Percentiles rank a stretch among this genome's conserved stretches.
These are phyloP conservation scores for Xanthorhoe spadicearia DNA, from an alignment of 2,888 invertebrate species.

Conservation along the genomic window DNA sequence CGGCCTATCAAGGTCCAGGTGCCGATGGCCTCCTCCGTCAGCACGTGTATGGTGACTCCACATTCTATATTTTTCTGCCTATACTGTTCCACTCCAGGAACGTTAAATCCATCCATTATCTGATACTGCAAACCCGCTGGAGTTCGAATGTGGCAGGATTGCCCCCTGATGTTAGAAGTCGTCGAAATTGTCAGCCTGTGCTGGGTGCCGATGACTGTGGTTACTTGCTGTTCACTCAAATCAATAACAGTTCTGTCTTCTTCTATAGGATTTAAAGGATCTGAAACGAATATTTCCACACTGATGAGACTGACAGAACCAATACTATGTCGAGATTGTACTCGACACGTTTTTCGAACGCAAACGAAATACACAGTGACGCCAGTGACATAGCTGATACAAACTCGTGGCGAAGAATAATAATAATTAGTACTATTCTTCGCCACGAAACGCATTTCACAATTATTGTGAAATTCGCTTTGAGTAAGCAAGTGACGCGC, in stretches of 20 bases:
- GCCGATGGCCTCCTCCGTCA: constrained; percentile 57
- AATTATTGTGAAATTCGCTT: too few species aligned
- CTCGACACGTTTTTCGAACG: too few species aligned
- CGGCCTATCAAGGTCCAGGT: constrained; percentile 67
- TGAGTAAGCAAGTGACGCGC: too few species aligned
- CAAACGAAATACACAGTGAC: too few species aligned
- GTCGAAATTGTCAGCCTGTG: constrained; percentile 50
- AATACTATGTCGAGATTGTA: neutral
- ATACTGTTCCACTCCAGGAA: constrained; percentile 54
- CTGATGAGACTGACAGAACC: constrained; percentile 1
- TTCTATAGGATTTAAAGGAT: constrained; percentile 52
- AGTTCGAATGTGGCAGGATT: constrained; percentile 61
- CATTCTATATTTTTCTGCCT: constrained; percentile 52
- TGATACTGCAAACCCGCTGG: constrained; percentile 57
- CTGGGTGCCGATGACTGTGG: constrained; percentile 43
- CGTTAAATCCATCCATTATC: constrained; percentile 52
- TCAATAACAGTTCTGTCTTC: constrained; percentile 47
- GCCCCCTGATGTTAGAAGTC: constrained; percentile 37
- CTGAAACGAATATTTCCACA: constrained; percentile 44
- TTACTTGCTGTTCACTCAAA: constrained; percentile 30
- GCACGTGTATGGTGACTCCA: constrained; percentile 55
- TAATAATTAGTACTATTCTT: too few species aligned
- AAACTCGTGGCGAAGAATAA: too few species aligned
- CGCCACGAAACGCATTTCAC: too few species aligned
- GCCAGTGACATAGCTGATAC: too few species aligned